Base-by-base conservation (phyloP, 2,797 vertebrate species). In the Harpagifer antarcticus region DNA sequence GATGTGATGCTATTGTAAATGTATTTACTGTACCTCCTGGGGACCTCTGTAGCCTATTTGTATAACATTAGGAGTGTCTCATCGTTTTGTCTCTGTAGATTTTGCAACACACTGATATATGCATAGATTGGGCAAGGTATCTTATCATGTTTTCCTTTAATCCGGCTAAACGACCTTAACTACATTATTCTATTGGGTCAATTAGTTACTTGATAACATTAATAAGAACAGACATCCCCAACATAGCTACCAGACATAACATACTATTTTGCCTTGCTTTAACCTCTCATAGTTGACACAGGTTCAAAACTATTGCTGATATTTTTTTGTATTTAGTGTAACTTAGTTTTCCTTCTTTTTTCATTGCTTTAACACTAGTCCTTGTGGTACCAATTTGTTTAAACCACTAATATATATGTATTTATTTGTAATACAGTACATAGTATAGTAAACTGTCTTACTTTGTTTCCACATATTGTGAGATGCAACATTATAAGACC, bases 141-240 rank as follows among this genome's bases (percentile, higher is more conserved):
- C 10, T 61, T 33, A 66, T 37, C 15, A 17, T 11, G 3, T 17
- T 62, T 45, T 45, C 16, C 50, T 15, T 37, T 27, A 61, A 64
- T 61, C 23, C 8, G 20, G 15, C n/a, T 27, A 72, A 27, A 27
- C 3, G 1, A 16, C 37, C 55, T 49, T 65, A 73, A 69, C 43
- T 48, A 31, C n/a, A 58, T 82, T 57, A 74, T 27, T 56, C 33
- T 52, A 73, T 45, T 1, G 1, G 50, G 49, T 60, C 20, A 47
- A 56, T 56, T 37, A 5, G 33, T 37, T 43, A 74, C 50, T 23
- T 72, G 33, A 59, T 63, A 43, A 67, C 11, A 2, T 33, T 33
- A 52, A 45, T 55, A 67, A 50, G 27, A 62, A 53, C n/a, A 48
- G n/a, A 75, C 63, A 60, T 61, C 23, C 9, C 11, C 9, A 14